phyloP scores from a whole-genome alignment of 30 jellyfish, hydroid and myxozoan genomes.

The Hydractinia echinata region DNA sequence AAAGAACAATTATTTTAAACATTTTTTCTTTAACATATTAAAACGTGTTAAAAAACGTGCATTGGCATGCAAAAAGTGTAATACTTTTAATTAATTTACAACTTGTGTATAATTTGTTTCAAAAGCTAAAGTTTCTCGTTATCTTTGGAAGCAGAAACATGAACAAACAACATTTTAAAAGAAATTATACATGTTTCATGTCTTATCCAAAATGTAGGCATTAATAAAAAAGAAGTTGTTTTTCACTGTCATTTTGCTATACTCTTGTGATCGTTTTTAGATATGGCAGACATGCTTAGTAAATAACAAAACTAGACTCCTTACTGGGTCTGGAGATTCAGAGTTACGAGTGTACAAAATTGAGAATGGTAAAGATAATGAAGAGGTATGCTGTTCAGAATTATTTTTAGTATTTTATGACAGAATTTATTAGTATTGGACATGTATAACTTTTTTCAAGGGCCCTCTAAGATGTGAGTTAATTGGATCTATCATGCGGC shows the following conservation, averaged over 20 bases:
- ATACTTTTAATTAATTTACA: background rate
- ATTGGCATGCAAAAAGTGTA: background rate
- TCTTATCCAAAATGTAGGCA: background rate
- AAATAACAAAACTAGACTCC: conserved; percentile 63
- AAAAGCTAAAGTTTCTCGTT: background rate
- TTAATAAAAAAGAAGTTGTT: background rate
- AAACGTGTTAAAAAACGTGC: too few species aligned
- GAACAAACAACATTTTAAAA: too few species aligned
- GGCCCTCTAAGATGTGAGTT: conserved; percentile 64
- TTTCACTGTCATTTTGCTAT: background rate
- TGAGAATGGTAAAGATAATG: conserved; percentile 20
- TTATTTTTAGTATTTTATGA: background rate
- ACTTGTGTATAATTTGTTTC: background rate
- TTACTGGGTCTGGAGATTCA: conserved; percentile 93
- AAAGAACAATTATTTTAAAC: too few species aligned
- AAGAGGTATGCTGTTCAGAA: conserved; percentile 3
- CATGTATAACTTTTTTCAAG: conserved; percentile 16
- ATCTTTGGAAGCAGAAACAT: too few species aligned
- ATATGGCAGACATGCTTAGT: conserved; percentile 65
- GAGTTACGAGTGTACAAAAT: conserved; percentile 75
- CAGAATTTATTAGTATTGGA: background rate
- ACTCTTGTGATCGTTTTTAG: conserved; percentile 19
- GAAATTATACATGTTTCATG: background rate
- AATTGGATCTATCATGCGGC: conserved; percentile 77
- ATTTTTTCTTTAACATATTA: too few species aligned